Evolutionary conservation across 2,888 invertebrate genomes (phyloP).

Genomic region (Eristalinus sepulchralis): DNA sequence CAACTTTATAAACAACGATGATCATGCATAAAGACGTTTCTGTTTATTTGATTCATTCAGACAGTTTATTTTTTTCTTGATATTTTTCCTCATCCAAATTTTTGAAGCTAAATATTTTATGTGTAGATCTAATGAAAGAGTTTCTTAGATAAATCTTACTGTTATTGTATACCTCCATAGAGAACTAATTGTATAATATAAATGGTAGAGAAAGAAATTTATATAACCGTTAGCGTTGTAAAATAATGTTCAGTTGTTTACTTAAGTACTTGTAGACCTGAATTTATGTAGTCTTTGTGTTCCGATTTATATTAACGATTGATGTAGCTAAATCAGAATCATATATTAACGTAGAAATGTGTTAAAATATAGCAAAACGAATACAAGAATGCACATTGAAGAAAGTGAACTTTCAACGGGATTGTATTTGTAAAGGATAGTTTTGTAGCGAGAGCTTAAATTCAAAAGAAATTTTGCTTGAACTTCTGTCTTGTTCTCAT

Average conservation of each 20-base stretch:
- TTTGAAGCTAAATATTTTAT: constrained; percentile 7
- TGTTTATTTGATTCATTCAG: constrained; percentile 1
- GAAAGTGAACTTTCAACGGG: background rate
- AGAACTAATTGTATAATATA: background rate
- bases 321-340: constrained; percentile 15
- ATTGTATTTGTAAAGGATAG: too few relatives aligned
- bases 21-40: background rate
- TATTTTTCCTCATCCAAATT: background rate
- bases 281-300: constrained; percentile 43
- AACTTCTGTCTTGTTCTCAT: too few relatives aligned
- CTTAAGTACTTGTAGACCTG: constrained; percentile 30
- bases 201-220: constrained; percentile 1
- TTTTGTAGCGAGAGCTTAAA: too few relatives aligned
- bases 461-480: too few relatives aligned
- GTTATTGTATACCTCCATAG: background rate
- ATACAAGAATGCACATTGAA: background rate
- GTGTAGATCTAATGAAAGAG: constrained; percentile 15
- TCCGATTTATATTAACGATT: constrained; percentile 45
- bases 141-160: background rate
- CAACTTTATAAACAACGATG: background rate
- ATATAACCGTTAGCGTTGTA: constrained; percentile 17
- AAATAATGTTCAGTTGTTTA: constrained; percentile 10
- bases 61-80: background rate
- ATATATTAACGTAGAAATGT: constrained; percentile 29
- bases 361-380: background rate